Evolutionary conservation across 2,888 invertebrate genomes (phyloP).

Genomic region (Dyspetes luteomarginatus): DNA sequence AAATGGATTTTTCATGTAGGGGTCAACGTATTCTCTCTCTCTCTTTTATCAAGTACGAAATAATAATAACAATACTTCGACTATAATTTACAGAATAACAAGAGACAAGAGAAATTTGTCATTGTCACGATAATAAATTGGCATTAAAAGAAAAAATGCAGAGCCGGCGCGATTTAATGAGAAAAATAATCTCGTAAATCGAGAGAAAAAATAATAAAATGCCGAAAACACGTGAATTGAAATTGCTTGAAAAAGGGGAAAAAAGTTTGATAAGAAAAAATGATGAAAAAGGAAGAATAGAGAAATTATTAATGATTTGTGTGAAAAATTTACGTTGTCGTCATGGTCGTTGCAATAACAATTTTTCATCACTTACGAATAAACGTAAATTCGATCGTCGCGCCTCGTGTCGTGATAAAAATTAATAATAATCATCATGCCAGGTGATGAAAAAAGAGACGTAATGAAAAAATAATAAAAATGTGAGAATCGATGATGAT

Average conservation of each 20-base stretch:
- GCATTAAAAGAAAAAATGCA: background rate
- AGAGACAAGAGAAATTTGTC: background rate
- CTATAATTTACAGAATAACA: conserved; percentile 29
- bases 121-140: background rate
- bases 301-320: background rate
- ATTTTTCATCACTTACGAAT: conserved; percentile 10
- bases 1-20: background rate
- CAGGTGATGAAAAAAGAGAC: too few species aligned
- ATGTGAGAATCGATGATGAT: too few species aligned
- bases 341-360: conserved; percentile 9
- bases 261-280: background rate
- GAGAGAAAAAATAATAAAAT: conserved; percentile 35
- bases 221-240: conserved; percentile 48
- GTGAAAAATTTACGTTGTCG: background rate
- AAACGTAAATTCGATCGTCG: conserved; percentile 32
- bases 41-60: background rate
- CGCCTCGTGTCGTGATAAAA: conserved; percentile 53
- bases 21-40: background rate
- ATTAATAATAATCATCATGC: too few species aligned
- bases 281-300: background rate
- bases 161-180: too few species aligned
- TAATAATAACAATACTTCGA: background rate
- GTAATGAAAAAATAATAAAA: too few species aligned
- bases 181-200: too few species aligned
- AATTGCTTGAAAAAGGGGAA: background rate